Percentiles rank a stretch among this genome's conserved stretches.
phyloP scores from a whole-genome alignment of 2,888 invertebrate genomes.

The Drosophila incognita region DNA sequence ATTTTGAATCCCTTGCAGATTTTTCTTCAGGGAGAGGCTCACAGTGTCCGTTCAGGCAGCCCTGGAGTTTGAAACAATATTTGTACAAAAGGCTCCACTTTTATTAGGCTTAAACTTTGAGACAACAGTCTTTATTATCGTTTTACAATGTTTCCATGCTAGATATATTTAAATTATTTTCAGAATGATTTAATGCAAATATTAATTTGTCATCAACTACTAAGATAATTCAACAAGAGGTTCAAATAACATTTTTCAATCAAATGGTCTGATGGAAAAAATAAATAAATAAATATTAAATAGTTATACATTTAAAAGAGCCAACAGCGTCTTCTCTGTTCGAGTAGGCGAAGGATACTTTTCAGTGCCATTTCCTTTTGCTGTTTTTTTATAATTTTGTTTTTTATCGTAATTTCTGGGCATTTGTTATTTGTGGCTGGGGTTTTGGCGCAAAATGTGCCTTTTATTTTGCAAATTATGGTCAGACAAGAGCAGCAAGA shows the following conservation, averaged over 20 bases:
- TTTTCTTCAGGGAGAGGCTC: not conserved
- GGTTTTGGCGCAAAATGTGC: slow-evolving; percentile 41
- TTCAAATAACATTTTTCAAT: not conserved
- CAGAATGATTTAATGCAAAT: not conserved
- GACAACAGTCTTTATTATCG: not conserved
- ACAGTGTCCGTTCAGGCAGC: not conserved
- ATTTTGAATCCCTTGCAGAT: not conserved
- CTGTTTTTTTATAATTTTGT: slow-evolving; percentile 29
- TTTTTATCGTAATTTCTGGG: slow-evolving; percentile 42
- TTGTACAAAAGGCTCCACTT: not conserved
- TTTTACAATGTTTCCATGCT: not conserved
- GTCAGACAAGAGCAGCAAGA: slow-evolving; percentile 45
- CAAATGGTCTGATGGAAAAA: not conserved
- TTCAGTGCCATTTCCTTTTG: slow-evolving; percentile 19
- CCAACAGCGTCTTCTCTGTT: slow-evolving; percentile 7
- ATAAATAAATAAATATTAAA: slow-evolving; percentile 1
- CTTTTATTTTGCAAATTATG: slow-evolving; percentile 69
- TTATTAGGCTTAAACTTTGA: not conserved
- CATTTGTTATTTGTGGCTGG: slow-evolving; percentile 24
- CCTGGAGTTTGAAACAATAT: not conserved
- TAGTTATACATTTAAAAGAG: not conserved
- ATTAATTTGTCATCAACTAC: not conserved
- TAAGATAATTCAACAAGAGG: not conserved
- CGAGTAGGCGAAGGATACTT: slow-evolving; percentile 4
- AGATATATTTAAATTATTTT: not conserved